Evolutionary conservation across 2,113 vertebrate genomes (phyloP), one percentile per base, ranked within the genome.

Genomic region (Phalacrocorax carbo): DNA sequence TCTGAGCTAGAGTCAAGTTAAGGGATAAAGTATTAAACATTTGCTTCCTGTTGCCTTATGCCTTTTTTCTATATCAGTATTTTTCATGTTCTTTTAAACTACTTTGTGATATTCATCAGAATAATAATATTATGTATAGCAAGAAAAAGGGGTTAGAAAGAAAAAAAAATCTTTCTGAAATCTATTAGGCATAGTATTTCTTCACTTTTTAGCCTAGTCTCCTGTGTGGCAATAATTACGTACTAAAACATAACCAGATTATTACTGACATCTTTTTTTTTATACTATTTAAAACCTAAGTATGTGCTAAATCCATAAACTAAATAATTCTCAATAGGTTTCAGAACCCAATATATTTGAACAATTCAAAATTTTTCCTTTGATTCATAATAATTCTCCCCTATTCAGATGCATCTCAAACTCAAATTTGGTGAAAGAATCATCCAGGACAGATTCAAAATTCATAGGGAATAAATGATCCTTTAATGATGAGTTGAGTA

Each of bases 161-260:
- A 18, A 40, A 83, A 44, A 42, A 52, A 68, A 54, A 58, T 34
- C 8, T 75, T 38, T 18, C 82, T 96, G 85, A 95, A 91, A 38
- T 90, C n/a, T 95, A 22, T 54, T 51, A 88, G 42, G 17, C 40
- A 68, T 70, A 92, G 21, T 60, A 58, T 88, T 93, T 96, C 70
- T 96, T 89, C 76, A 65, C 65, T 91, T 58, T 81, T 73, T 54
- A 91, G 51, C 68, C 14, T 34, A 77, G 42, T 86, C 76, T 58
- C 55, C n/a, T 42, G 7, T 73, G 80, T 91, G 72, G 44, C 64
- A 95, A 82, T 93, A 92, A 92, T 90, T 77, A 93, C 20, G 7
- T 57, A 68, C 8, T 95, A 85, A 95, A 97, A 96, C 36, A 54
- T 82, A 97, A 95, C 38, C 66, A 89, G 62, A 88, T 88, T 91